A percentile compares a stretch with the other conserved stretches of the same genome.
Conservation (phyloP, 2,888 invertebrate genomes). For the Lomographa bimaculata region DNA sequence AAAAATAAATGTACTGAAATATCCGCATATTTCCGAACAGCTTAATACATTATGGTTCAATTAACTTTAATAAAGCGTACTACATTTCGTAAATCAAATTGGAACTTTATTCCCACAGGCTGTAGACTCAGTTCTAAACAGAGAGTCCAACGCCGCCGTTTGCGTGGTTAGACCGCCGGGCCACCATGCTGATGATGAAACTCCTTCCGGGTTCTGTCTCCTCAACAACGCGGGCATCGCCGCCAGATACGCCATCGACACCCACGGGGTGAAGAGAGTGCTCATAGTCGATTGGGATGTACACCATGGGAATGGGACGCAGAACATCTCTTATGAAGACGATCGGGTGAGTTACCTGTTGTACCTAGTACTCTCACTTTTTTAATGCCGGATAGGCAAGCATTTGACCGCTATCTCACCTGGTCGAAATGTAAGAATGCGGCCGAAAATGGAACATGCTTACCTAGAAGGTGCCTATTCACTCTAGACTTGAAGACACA, state of each 20-base stretch:
- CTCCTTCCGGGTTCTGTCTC: slow-evolving; percentile 94
- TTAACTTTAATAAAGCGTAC: no score
- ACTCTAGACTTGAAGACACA: no score
- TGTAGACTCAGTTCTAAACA: slow-evolving; percentile 87
- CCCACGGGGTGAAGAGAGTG: slow-evolving; percentile 83
- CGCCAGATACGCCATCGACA: slow-evolving; percentile 88
- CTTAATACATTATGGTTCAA: no score
- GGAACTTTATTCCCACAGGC: slow-evolving; percentile 10
- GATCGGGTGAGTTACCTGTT: slow-evolving; percentile 60
- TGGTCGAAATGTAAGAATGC: no score
- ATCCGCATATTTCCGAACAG: no score
- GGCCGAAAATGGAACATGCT: no score
- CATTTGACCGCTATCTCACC: no score
- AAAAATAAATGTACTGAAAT: no score
- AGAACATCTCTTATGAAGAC: slow-evolving; percentile 89
- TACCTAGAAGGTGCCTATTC: no score
- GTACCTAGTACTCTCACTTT: no score
- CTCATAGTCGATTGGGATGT: slow-evolving; percentile 97
- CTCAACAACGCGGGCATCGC: slow-evolving; percentile 94
- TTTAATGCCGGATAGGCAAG: no score
- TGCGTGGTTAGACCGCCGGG: slow-evolving; percentile 96
- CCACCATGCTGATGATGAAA: slow-evolving; percentile 91
- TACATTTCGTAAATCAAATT: no score
- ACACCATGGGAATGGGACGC: slow-evolving; percentile 97
- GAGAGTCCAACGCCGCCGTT: slow-evolving; percentile 87